Evolutionary conservation across 2,797 vertebrate genomes (phyloP).

Genomic region (Poecilia velifera): DNA sequence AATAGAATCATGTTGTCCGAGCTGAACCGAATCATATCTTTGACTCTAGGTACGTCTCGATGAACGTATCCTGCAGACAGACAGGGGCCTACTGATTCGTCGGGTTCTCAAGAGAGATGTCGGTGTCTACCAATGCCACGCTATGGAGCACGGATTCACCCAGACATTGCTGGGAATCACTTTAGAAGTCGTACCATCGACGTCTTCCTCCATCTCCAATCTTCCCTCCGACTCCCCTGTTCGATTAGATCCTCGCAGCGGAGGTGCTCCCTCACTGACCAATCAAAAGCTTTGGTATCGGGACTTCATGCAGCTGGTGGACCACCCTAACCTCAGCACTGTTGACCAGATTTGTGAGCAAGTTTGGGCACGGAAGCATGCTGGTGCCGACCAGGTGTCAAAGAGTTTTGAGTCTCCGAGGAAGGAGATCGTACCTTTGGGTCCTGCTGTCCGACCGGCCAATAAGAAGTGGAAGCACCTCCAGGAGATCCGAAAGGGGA

Average conservation of each 20-base stretch:
- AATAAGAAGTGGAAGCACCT: slow-evolving; percentile 87
- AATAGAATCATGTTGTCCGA: background rate
- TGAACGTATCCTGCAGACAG: slow-evolving; percentile 83
- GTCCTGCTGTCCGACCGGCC: slow-evolving; percentile 64
- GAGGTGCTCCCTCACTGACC: slow-evolving; percentile 47
- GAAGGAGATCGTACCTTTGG: slow-evolving; percentile 52
- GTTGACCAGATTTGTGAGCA: slow-evolving; percentile 89
- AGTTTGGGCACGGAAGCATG: slow-evolving; percentile 85
- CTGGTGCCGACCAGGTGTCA: slow-evolving; percentile 60
- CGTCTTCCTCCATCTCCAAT: slow-evolving; percentile 67
- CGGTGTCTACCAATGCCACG: slow-evolving; percentile 88
- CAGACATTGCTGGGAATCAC: slow-evolving; percentile 89
- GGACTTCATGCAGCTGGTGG: slow-evolving; percentile 95
- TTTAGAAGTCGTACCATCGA: slow-evolving; percentile 86
- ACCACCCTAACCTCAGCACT: slow-evolving; percentile 88
- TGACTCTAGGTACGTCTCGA: slow-evolving; percentile 83
- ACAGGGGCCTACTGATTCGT: slow-evolving; percentile 89
- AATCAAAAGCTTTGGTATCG: slow-evolving; percentile 92
- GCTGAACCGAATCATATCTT: slow-evolving; percentile 1
- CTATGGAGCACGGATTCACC: slow-evolving; percentile 93
- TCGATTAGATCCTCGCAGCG: slow-evolving; percentile 69
- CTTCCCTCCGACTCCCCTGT: slow-evolving; percentile 69
- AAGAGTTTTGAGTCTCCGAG: slow-evolving; percentile 58
- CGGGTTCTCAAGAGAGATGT: slow-evolving; percentile 84
- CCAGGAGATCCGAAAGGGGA: slow-evolving; percentile 85